These are phyloP conservation scores for Ranitomeya variabilis DNA, from an alignment of 2,113 vertebrate species.

Conservation along the genomic window DNA sequence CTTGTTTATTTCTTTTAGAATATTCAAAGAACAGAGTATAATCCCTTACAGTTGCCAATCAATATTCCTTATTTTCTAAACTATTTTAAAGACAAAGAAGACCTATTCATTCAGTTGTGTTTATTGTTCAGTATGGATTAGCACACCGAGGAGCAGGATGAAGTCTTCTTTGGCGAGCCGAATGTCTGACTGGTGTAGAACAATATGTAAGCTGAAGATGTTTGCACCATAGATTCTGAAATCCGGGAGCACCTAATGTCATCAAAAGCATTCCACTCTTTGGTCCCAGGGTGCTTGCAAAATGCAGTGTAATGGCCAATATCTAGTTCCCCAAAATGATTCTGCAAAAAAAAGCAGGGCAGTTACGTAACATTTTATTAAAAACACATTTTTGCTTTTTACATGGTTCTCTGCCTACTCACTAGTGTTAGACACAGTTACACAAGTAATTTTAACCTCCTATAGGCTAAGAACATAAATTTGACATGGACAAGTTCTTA, in stretches of 20 bases:
- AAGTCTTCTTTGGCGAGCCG: constrained; percentile 59
- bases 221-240: constrained; percentile 72
- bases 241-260: constrained; percentile 73
- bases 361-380: background rate
- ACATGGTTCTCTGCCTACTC: too few species aligned
- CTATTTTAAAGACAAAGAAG: background rate
- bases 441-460: too few species aligned
- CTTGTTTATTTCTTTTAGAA: too few species aligned
- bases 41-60: background rate
- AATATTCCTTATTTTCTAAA: background rate
- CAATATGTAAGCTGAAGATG: constrained; percentile 78
- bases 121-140: background rate
- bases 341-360: constrained; percentile 67
- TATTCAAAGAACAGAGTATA: too few species aligned
- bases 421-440: too few species aligned
- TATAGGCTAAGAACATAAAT: too few species aligned
- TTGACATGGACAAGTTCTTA: too few species aligned
- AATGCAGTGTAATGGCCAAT: constrained; percentile 85
- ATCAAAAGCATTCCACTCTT: constrained; percentile 81
- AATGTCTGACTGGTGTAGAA: constrained; percentile 77
- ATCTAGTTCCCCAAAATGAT: constrained; percentile 83
- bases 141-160: background rate
- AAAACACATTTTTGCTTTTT: too few species aligned
- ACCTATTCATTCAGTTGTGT: background rate
- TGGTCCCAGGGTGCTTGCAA: constrained; percentile 74